Percentiles rank a stretch among this genome's conserved stretches.
phyloP scores from a whole-genome alignment of 2,797 vertebrate species.

The Anisognathus igniventris region DNA sequence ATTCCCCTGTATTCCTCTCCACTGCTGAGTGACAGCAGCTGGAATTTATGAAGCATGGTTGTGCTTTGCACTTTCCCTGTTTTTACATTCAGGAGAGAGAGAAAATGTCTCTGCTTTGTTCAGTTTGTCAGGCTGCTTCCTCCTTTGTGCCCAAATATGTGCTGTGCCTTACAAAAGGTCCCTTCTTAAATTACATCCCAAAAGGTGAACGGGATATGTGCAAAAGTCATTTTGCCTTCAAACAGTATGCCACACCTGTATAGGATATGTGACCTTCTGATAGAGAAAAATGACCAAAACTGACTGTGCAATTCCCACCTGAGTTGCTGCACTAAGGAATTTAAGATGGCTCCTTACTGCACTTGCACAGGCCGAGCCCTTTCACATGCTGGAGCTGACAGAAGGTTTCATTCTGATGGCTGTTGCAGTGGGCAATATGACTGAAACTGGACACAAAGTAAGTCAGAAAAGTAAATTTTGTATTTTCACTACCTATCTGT shows the following conservation, averaged over 20 bases:
- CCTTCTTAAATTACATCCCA: constrained; percentile 54
- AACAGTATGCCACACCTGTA: constrained; percentile 27
- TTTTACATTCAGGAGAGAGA: constrained; percentile 47
- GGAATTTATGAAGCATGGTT: constrained; percentile 58
- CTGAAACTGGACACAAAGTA: background rate
- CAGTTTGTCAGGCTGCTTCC: constrained; percentile 48
- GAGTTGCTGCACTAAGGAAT: background rate
- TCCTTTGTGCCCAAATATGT: constrained; percentile 16
- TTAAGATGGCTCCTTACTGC: background rate
- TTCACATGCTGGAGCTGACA: rapidly evolving
- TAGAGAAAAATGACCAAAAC: constrained; percentile 30
- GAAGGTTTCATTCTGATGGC: background rate
- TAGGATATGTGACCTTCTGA: constrained; percentile 16
- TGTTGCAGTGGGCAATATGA: background rate
- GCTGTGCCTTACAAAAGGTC: background rate
- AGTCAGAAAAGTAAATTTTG: background rate
- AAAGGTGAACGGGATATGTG: constrained; percentile 23
- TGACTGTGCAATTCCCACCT: constrained; percentile 4
- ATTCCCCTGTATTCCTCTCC: constrained; percentile 38
- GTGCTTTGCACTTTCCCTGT: constrained; percentile 22
- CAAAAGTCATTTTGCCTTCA: constrained; percentile 35
- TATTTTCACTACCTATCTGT: background rate
- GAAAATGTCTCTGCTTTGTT: constrained; percentile 41
- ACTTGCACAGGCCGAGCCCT: background rate
- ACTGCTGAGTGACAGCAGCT: constrained; percentile 42